Conservation (phyloP, 2,797 vertebrate species). For the Dendrocincla tyrannina region DNA sequence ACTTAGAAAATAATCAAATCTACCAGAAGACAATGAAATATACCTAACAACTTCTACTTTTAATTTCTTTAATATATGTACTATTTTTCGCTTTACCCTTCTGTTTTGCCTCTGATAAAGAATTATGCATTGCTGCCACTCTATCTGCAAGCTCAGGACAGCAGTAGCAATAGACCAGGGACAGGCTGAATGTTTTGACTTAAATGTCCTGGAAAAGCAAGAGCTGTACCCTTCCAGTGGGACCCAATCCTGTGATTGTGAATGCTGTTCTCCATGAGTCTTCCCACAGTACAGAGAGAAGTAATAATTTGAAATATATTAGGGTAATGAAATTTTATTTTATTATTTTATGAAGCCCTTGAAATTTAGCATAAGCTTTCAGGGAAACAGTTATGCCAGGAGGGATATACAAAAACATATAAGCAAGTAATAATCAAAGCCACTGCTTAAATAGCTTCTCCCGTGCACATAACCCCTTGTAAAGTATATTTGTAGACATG, state of each 20-base stretch:
- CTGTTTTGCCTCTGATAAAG: not conserved
- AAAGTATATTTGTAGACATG: not conserved
- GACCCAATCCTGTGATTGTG: not conserved
- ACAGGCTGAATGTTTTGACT: not conserved
- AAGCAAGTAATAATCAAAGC: not conserved
- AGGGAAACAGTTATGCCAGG: not conserved
- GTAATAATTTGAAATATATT: not conserved
- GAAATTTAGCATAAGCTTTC: not conserved
- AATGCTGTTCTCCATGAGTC: not conserved
- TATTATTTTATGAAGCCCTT: not conserved
- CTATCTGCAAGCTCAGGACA: not conserved
- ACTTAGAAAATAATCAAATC: not conserved
- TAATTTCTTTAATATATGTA: not conserved
- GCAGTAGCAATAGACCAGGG: not conserved
- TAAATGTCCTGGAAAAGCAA: not conserved
- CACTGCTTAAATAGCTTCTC: not conserved
- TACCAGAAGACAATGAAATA: not conserved
- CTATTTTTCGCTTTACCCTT: not conserved
- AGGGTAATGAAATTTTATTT: not conserved
- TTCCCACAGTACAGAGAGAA: not conserved
- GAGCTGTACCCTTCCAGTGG: not conserved
- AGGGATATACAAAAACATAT: not conserved
- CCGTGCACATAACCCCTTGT: fast-evolving
- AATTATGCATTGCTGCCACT: not conserved
- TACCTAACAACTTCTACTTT: not conserved